Conservation (phyloP, 2,113 vertebrate genomes). For the Casuarius casuarius region DNA sequence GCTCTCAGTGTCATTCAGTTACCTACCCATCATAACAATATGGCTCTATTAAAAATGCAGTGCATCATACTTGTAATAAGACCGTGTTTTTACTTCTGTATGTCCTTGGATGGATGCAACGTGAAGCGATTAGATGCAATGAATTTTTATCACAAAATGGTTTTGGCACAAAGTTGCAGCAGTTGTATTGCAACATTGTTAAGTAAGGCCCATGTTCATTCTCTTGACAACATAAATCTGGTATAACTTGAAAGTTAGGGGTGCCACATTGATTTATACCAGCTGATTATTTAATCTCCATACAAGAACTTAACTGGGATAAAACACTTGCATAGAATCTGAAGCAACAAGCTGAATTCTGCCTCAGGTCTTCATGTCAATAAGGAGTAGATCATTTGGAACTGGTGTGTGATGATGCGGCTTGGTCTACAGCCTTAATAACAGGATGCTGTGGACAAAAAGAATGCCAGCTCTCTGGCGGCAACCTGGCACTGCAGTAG, state of each 20-base stretch:
- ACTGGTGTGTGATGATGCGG: neutral
- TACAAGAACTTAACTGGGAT: neutral
- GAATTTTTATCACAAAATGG: neutral
- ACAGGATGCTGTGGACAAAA: neutral
- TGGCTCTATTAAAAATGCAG: neutral
- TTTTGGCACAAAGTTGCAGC: neutral
- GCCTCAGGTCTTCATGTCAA: accelerated
- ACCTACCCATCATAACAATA: neutral
- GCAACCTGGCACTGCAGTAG: neutral
- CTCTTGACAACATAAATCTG: neutral
- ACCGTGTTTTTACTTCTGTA: neutral
- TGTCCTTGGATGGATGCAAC: neutral
- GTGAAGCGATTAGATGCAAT: neutral
- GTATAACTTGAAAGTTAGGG: neutral
- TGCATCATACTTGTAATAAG: neutral
- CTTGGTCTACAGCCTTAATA: neutral
- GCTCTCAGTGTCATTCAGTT: neutral
- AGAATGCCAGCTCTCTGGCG: neutral
- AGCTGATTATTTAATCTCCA: neutral
- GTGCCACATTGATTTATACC: accelerated
- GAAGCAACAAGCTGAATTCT: neutral
- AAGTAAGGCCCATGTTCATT: accelerated
- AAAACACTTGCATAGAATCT: neutral
- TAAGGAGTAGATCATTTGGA: neutral
- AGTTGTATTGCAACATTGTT: neutral